Conservation (phyloP, 1,140 invertebrate species). For the Drosophila kurseongensis region DNA sequence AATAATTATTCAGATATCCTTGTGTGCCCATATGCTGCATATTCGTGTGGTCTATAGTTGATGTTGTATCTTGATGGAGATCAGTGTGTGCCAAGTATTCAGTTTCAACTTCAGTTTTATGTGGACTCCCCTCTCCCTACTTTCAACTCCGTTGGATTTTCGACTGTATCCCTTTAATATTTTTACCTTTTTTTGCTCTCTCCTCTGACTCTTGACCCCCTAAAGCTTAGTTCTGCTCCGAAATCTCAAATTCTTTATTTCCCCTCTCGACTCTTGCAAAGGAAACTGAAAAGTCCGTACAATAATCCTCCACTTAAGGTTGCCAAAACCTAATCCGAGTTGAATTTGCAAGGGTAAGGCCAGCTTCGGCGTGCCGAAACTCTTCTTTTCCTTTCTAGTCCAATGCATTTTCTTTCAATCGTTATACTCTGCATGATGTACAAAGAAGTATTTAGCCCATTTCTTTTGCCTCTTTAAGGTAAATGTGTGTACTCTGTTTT, state of each 20-base stretch:
- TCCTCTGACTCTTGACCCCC: slow-evolving; percentile 18
- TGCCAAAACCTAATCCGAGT: slow-evolving; percentile 16
- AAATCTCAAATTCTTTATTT: slow-evolving; percentile 26
- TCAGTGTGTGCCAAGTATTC: slow-evolving; percentile 40
- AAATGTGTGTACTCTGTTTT: slow-evolving; percentile 80
- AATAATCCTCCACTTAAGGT: slow-evolving; percentile 7
- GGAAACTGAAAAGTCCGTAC: slow-evolving; percentile 10
- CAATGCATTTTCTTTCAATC: slow-evolving; percentile 2
- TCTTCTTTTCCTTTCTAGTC: slow-evolving; percentile 1
- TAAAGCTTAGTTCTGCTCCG: slow-evolving; percentile 34
- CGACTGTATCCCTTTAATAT: slow-evolving; percentile 11
- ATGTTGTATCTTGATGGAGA: slow-evolving; percentile 65
- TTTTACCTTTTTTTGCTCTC: slow-evolving; percentile 14
- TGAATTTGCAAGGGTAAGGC: slow-evolving; percentile 49
- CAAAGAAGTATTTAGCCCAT: slow-evolving; percentile 15
- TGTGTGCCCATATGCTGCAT: slow-evolving; percentile 26
- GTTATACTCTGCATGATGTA: slow-evolving; percentile 43
- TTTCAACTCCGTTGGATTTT: slow-evolving; percentile 25
- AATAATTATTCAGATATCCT: slow-evolving; percentile 1
- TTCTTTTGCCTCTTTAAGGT: slow-evolving; percentile 51
- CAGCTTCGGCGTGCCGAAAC: slow-evolving; percentile 24
- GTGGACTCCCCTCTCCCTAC: slow-evolving; percentile 28
- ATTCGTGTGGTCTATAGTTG: slow-evolving; percentile 51
- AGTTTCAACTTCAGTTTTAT: slow-evolving; percentile 44
- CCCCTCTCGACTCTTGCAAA: slow-evolving; percentile 26